Conservation (phyloP, 2,888 invertebrate species). For the Hydraecia micacea region DNA sequence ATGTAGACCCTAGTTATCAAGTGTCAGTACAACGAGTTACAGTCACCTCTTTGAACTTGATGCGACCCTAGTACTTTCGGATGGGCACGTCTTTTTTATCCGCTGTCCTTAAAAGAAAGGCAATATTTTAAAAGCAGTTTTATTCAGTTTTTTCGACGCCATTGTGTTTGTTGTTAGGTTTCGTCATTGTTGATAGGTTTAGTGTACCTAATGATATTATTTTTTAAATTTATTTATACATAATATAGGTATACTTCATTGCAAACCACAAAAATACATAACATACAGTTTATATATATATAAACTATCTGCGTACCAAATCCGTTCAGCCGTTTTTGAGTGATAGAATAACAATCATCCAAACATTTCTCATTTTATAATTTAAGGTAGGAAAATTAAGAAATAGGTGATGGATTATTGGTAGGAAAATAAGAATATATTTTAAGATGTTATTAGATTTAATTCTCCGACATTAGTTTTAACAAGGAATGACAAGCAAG, state of each 20-base stretch:
- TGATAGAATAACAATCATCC: not conserved
- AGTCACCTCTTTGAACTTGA: not conserved
- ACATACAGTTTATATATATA: too few species aligned
- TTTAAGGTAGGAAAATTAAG: not conserved
- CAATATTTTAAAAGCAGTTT: not conserved
- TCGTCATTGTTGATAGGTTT: not conserved
- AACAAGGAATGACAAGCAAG: too few species aligned
- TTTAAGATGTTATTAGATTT: too few species aligned
- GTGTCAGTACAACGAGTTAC: not conserved
- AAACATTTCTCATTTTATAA: not conserved
- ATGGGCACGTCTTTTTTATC: not conserved
- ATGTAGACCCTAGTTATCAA: slow-evolving; percentile 13
- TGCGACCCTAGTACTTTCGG: slow-evolving; percentile 18
- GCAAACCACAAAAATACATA: not conserved
- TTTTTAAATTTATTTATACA: too few species aligned
- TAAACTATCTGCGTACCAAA: not conserved
- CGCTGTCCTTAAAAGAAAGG: not conserved
- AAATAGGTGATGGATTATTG: too few species aligned
- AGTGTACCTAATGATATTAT: not conserved
- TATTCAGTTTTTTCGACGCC: not conserved
- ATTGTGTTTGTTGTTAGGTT: not conserved
- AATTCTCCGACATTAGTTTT: too few species aligned
- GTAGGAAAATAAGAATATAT: too few species aligned
- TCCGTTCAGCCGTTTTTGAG: not conserved
- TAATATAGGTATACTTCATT: not conserved